phyloP scores from a whole-genome alignment of 2,888 invertebrate genomes.

The Amiota minor region DNA sequence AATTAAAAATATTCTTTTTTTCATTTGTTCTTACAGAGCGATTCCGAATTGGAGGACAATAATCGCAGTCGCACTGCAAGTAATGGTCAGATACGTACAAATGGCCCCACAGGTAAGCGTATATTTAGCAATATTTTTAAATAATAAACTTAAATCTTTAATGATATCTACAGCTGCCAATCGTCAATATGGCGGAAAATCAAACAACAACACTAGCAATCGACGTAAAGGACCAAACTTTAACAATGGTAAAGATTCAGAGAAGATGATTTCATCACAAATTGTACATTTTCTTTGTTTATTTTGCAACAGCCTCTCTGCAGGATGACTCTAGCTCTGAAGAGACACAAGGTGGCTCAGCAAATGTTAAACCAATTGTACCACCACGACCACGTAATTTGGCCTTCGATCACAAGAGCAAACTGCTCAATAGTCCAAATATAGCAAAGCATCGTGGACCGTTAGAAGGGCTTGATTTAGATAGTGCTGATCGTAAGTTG shows the following conservation, averaged over 20 bases:
- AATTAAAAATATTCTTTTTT: background rate
- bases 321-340: conserved; percentile 90
- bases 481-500: conserved; percentile 66
- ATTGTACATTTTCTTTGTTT: too few species aligned
- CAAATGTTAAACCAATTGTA: conserved; percentile 76
- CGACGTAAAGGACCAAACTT: conserved; percentile 79
- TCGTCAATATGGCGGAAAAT: conserved; percentile 69
- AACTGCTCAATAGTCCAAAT: conserved; percentile 61
- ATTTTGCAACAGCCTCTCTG: conserved; percentile 50
- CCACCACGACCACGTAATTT: conserved; percentile 80
- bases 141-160: background rate
- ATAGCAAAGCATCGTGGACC: conserved; percentile 58
- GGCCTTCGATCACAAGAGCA: conserved; percentile 77
- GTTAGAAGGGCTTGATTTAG: conserved; percentile 62
- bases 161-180: conserved; percentile 57
- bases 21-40: conserved; percentile 80
- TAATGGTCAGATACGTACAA: conserved; percentile 85
- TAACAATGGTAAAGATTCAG: conserved; percentile 77
- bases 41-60: conserved; percentile 80
- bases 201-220: conserved; percentile 71
- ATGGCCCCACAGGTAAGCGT: conserved; percentile 69
- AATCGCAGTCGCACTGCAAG: conserved; percentile 83
- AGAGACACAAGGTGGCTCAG: conserved; percentile 74
- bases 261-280: too few species aligned
- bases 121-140: background rate